phyloP scores from a whole-genome alignment of 1,140 invertebrate species.

The Eufriesea mexicana region DNA sequence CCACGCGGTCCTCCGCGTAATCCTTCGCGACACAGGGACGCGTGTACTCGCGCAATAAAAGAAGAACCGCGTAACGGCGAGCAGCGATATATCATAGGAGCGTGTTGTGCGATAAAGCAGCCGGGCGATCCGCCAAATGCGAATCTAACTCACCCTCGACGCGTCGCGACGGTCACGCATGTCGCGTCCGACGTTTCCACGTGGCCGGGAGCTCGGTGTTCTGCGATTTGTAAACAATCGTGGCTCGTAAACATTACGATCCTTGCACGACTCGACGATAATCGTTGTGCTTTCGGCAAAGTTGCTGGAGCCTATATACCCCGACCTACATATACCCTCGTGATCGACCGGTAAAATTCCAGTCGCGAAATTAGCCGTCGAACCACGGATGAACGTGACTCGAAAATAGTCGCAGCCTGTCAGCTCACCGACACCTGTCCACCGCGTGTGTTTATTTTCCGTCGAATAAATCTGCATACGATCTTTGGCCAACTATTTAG shows the following conservation, averaged over 20 bases:
- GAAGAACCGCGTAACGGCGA: background rate
- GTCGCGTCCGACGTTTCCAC: too few species aligned
- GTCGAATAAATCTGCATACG: slow-evolving; percentile 20
- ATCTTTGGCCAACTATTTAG: slow-evolving; percentile 9
- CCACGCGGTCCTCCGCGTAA: slow-evolving; percentile 13
- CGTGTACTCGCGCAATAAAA: slow-evolving; percentile 7
- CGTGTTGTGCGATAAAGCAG: background rate
- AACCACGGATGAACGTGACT: background rate
- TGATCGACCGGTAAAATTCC: background rate
- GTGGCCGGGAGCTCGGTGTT: background rate
- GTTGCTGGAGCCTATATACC: too few species aligned
- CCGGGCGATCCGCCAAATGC: slow-evolving; percentile 14
- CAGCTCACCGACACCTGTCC: too few species aligned
- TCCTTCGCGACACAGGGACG: background rate
- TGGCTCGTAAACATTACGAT: background rate
- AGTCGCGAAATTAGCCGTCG: slow-evolving; percentile 5
- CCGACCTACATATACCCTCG: too few species aligned
- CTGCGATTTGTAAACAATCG: slow-evolving; percentile 26
- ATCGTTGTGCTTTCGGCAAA: too few species aligned
- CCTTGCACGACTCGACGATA: too few species aligned
- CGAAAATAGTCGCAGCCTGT: slow-evolving; percentile 9
- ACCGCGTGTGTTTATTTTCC: slow-evolving; percentile 8
- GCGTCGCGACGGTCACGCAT: too few species aligned
- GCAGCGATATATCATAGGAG: background rate
- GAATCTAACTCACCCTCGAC: background rate